phyloP scores from a whole-genome alignment of 2,797 vertebrate genomes.

The Pteronotus mesoamericanus region DNA sequence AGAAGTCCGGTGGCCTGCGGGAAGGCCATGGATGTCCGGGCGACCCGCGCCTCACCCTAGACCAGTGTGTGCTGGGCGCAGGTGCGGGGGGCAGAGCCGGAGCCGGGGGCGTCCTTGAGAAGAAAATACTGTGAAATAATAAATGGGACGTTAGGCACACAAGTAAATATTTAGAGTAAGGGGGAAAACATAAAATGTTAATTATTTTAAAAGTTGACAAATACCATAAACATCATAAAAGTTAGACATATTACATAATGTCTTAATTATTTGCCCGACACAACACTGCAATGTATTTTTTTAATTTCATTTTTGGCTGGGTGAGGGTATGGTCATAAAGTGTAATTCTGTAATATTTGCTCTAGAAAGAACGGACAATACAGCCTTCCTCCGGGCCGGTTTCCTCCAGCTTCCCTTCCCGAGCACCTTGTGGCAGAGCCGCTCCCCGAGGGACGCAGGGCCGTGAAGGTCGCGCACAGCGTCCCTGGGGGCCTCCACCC shows the following conservation, averaged over 20 bases:
- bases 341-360: not conserved
- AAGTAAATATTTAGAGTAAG: not conserved
- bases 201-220: not conserved
- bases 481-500: too few relatives aligned
- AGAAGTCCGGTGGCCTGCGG: not conserved
- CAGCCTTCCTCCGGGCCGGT: too few relatives aligned
- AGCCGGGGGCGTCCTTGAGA: not conserved
- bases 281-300: not conserved
- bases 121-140: not conserved
- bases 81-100: not conserved
- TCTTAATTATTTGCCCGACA: not conserved
- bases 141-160: not conserved
- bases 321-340: not conserved
- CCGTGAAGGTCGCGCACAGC: too few relatives aligned
- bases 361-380: too few relatives aligned
- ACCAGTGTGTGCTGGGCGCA: not conserved
- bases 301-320: not conserved
- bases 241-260: not conserved
- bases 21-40: not conserved
- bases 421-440: too few relatives aligned
- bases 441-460: too few relatives aligned
- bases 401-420: too few relatives aligned
- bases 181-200: not conserved
- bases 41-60: not conserved
- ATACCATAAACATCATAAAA: not conserved